Evolutionary conservation across 1,140 invertebrate genomes (phyloP).

Genomic region (Aethina tumida): DNA sequence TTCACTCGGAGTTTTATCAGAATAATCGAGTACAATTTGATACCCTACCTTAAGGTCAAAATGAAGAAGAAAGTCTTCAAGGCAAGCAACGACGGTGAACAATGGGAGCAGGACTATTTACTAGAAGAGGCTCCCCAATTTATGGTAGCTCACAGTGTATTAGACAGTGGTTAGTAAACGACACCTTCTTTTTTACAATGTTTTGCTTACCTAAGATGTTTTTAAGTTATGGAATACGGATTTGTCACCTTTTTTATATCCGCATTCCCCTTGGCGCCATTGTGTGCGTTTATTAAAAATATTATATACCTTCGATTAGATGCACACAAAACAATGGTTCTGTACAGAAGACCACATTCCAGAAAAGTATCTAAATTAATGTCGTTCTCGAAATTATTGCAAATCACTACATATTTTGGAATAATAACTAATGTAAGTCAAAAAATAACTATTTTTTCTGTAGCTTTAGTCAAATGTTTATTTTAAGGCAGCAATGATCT

Average conservation of each 20-base stretch:
- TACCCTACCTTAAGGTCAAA: constrained; percentile 6
- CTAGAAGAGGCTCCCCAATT: constrained; percentile 13
- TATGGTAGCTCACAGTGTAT: constrained; percentile 20
- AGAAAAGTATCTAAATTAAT: constrained; percentile 54
- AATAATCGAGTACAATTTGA: constrained; percentile 11
- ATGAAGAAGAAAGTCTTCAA: background rate
- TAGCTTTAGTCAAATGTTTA: no score
- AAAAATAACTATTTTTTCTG: no score
- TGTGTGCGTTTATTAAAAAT: constrained; percentile 73
- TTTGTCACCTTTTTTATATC: constrained; percentile 78
- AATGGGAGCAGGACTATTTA: constrained; percentile 27
- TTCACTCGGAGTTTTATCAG: constrained; percentile 16
- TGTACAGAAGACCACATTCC: constrained; percentile 58
- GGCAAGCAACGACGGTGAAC: constrained; percentile 11
- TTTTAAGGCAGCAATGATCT: no score
- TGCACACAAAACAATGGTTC: constrained; percentile 64
- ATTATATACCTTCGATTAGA: constrained; percentile 69
- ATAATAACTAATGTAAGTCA: constrained; percentile 28
- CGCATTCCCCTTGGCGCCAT: constrained; percentile 69
- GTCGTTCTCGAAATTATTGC: constrained; percentile 46
- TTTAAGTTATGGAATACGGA: constrained; percentile 70
- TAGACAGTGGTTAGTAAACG: constrained; percentile 26
- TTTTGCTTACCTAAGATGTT: background rate
- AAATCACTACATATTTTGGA: constrained; percentile 21
- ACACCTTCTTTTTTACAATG: constrained; percentile 1